Conservation (phyloP, 1,140 invertebrate genomes). For the Ostrea denselamellosa region DNA sequence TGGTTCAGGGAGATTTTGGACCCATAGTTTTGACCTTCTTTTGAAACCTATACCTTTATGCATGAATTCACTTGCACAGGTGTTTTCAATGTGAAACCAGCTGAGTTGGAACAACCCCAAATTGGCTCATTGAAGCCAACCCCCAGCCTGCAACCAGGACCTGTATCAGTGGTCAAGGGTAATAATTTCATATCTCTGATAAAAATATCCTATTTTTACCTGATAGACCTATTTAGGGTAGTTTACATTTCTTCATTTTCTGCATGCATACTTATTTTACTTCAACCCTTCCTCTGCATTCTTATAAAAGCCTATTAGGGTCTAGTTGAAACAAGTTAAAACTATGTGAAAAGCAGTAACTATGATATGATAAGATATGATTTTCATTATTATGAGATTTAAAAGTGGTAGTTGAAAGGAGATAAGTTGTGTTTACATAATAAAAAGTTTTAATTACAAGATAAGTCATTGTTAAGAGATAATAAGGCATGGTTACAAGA, state of each 20-base stretch:
- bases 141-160: constrained; percentile 2
- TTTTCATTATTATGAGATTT: too few relatives aligned
- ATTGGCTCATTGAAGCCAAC: constrained; percentile 37
- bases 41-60: constrained; percentile 6
- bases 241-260: background rate
- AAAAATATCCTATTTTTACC: background rate
- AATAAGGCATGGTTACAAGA: too few relatives aligned
- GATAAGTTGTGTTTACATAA: too few relatives aligned
- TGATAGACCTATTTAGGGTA: background rate
- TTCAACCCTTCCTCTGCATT: background rate
- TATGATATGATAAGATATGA: too few relatives aligned
- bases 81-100: constrained; percentile 42
- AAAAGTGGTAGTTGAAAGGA: too few relatives aligned
- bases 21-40: background rate
- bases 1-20: constrained; percentile 1
- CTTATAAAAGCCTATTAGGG: background rate
- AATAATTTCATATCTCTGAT: background rate
- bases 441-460: too few relatives aligned
- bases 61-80: constrained; percentile 41
- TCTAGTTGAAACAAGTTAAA: too few relatives aligned
- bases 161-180: constrained; percentile 19
- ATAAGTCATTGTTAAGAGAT: too few relatives aligned
- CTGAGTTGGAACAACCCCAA: constrained; percentile 14
- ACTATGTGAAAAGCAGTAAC: too few relatives aligned
- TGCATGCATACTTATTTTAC: constrained; percentile 19